A percentile compares a stretch with the other conserved stretches of the same genome.
Conservation (phyloP, 2,797 vertebrate species). For the Avahi laniger region DNA sequence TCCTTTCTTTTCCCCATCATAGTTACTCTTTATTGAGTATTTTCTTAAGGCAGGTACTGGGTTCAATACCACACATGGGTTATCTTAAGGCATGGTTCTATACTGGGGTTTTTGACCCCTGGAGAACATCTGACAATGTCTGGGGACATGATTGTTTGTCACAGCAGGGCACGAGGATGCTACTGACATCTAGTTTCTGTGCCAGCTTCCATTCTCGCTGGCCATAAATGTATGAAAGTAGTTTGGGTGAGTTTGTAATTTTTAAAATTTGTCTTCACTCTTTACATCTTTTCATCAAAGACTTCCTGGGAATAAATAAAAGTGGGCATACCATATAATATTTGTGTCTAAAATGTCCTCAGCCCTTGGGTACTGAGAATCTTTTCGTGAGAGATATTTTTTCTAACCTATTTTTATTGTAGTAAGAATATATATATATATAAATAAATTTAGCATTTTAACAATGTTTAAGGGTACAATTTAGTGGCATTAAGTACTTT, state of each 20-base stretch:
- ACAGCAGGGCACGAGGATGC: background rate
- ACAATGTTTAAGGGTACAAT: background rate
- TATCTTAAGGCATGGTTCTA: background rate
- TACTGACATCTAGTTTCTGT: background rate
- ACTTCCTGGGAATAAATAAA: background rate
- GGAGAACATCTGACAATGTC: background rate
- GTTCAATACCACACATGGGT: background rate
- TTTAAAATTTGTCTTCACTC: background rate
- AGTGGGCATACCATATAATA: background rate
- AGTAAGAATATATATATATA: background rate
- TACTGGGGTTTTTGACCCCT: background rate
- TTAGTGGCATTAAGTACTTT: background rate
- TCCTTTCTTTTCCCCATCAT: background rate
- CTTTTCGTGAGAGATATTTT: background rate
- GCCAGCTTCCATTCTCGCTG: background rate
- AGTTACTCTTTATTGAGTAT: background rate
- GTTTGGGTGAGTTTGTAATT: background rate
- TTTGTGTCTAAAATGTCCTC: background rate
- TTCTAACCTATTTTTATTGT: background rate
- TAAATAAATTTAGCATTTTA: background rate
- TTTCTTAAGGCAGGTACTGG: background rate
- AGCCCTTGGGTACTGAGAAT: background rate
- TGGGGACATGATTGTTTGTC: background rate
- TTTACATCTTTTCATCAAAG: background rate
- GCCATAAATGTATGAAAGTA: background rate